phyloP scores from a whole-genome alignment of 2,888 invertebrate species.

The Trachelus iudaicus region DNA sequence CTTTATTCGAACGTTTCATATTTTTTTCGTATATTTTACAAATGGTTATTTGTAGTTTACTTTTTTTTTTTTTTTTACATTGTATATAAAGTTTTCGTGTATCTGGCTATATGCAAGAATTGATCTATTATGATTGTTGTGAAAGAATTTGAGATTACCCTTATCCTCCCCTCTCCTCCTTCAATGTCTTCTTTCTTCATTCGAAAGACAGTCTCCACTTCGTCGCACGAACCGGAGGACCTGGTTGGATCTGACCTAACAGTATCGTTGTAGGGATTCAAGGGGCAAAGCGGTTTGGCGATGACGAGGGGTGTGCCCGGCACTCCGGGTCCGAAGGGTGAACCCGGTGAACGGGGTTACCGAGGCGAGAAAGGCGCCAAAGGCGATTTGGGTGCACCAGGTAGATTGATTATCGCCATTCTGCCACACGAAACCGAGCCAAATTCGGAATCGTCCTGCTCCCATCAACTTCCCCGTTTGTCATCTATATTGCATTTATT shows the following conservation, averaged over 20 bases:
- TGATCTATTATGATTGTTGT: neutral
- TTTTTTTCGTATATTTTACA: too few species aligned
- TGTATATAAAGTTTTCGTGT: neutral
- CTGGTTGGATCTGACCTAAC: slow-evolving; percentile 60
- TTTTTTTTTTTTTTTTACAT: neutral
- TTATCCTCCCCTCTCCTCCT: slow-evolving; percentile 1
- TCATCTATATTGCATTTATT: neutral
- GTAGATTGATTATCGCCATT: slow-evolving; percentile 53
- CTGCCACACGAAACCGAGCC: slow-evolving; percentile 31
- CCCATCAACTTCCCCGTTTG: neutral
- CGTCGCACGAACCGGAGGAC: slow-evolving; percentile 48
- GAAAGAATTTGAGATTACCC: neutral
- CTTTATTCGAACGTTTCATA: too few species aligned
- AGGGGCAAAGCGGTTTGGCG: slow-evolving; percentile 69
- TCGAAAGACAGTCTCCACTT: slow-evolving; percentile 1
- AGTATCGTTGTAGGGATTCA: slow-evolving; percentile 68
- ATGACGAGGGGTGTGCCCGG: slow-evolving; percentile 74
- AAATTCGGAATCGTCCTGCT: slow-evolving; percentile 11
- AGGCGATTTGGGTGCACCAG: slow-evolving; percentile 70
- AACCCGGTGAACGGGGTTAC: slow-evolving; percentile 73
- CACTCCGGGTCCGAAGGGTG: slow-evolving; percentile 68
- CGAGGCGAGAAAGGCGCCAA: slow-evolving; percentile 74
- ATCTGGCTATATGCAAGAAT: neutral
- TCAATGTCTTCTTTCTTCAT: neutral
- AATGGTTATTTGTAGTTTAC: too few species aligned